Evolutionary conservation across 2,797 vertebrate species (phyloP).

Genomic region (Pyrocephalus nanus): DNA sequence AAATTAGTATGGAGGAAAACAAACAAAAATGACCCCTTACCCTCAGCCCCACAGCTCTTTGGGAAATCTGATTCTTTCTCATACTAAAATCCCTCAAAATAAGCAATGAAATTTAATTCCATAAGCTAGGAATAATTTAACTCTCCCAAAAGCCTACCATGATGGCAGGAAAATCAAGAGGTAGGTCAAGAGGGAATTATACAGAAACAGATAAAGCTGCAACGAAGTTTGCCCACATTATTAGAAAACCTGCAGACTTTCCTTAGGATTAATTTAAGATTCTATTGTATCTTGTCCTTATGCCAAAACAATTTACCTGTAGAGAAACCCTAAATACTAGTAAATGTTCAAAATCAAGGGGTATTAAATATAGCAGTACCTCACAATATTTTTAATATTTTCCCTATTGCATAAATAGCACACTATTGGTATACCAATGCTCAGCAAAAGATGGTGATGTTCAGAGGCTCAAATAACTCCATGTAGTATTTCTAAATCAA

Average conservation of each 20-base stretch:
- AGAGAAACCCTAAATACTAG: background rate
- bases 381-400: background rate
- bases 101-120: background rate
- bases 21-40: background rate
- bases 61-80: background rate
- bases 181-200: background rate
- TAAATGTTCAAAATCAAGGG: background rate
- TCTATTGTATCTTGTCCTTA: background rate
- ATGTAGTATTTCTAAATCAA: background rate
- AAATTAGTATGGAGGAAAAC: background rate
- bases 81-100: background rate
- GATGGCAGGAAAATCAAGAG: background rate
- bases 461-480: background rate
- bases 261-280: background rate
- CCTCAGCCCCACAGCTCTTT: background rate
- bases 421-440: background rate
- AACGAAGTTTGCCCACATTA: background rate
- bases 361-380: background rate
- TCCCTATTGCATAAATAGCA: background rate
- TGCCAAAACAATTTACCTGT: background rate
- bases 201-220: background rate
- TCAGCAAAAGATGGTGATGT: background rate
- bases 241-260: background rate
- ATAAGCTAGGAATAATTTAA: background rate
- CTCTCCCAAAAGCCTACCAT: background rate